These are phyloP conservation scores for Steatornis caripensis DNA, from an alignment of 2,113 vertebrate species.

Conservation along the genomic window DNA sequence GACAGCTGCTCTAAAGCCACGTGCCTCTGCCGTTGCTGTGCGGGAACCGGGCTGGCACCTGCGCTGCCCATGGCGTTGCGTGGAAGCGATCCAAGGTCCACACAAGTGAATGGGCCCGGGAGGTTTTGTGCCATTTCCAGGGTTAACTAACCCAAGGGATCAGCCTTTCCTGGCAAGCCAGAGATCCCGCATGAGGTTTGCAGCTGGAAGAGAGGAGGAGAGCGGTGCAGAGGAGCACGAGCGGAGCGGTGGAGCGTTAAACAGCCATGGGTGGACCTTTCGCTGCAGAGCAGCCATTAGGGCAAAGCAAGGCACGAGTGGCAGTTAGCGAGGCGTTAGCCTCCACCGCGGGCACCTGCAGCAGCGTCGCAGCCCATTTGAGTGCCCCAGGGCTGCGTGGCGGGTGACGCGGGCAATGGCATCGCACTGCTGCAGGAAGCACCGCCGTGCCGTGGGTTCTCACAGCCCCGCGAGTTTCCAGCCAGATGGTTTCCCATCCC, in stretches of 20 bases:
- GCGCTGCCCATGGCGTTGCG: too few relatives aligned
- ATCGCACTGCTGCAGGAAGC: too few relatives aligned
- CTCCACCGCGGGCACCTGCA: not conserved
- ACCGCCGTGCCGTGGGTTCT: too few relatives aligned
- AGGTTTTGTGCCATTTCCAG: not conserved
- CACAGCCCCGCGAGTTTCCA: not conserved
- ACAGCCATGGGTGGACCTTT: not conserved
- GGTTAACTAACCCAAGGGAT: not conserved
- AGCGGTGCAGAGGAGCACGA: accelerated
- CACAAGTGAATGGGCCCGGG: not conserved
- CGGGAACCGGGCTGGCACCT: not conserved
- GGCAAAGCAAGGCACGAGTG: not conserved
- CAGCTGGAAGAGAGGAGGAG: not conserved
- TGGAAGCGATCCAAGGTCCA: accelerated
- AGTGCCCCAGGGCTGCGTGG: not conserved
- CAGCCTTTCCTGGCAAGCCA: not conserved
- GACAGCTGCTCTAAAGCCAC: not conserved
- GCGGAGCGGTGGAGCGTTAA: accelerated
- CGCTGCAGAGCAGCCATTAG: not conserved
- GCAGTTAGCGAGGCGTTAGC: not conserved
- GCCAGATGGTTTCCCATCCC: not conserved
- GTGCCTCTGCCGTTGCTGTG: not conserved
- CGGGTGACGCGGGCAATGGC: not conserved
- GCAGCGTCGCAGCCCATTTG: not conserved
- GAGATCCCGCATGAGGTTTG: not conserved